These are phyloP conservation scores for Chrysemys picta DNA, from an alignment of 2,113 vertebrate species.

Conservation along the genomic window DNA sequence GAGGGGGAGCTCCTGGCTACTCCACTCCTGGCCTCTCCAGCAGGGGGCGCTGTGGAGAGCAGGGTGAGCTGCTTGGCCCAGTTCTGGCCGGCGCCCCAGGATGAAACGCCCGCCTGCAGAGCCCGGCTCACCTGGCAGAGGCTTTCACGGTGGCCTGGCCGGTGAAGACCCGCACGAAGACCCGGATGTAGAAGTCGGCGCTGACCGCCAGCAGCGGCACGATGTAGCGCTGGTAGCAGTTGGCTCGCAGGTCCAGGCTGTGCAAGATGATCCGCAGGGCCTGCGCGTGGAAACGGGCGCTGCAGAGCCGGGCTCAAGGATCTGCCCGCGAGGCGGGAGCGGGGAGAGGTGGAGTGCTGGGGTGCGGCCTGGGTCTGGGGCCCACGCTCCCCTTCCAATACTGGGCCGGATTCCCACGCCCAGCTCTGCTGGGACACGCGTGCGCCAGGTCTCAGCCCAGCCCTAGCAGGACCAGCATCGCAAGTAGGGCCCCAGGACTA, in stretches of 20 bases:
- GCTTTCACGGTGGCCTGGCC: slow-evolving; percentile 91
- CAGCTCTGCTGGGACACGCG: background rate
- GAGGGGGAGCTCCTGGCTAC: background rate
- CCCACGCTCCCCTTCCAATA: background rate
- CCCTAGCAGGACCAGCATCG: background rate
- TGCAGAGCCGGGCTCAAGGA: too few relatives aligned
- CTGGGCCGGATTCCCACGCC: background rate
- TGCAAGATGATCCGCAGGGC: slow-evolving; percentile 92
- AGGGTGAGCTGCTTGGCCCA: background rate
- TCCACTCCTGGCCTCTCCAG: background rate
- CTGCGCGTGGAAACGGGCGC: slow-evolving; percentile 54
- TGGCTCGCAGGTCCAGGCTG: slow-evolving; percentile 89
- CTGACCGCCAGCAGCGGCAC: slow-evolving; percentile 89
- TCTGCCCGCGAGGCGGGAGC: too few relatives aligned
- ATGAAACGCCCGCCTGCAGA: fast-evolving
- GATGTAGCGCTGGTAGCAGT: slow-evolving; percentile 93
- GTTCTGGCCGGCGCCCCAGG: background rate
- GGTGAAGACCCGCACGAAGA: slow-evolving; percentile 89
- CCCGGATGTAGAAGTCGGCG: slow-evolving; percentile 92
- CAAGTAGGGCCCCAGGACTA: background rate
- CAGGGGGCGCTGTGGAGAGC: background rate
- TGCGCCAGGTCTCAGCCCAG: background rate
- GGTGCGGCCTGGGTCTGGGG: too few relatives aligned
- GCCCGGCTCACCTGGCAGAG: slow-evolving; percentile 85
- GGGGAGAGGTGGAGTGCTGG: too few relatives aligned